These are phyloP conservation scores for Musca vetustissima DNA, from an alignment of 1,140 invertebrate genomes.

Conservation along the genomic window DNA sequence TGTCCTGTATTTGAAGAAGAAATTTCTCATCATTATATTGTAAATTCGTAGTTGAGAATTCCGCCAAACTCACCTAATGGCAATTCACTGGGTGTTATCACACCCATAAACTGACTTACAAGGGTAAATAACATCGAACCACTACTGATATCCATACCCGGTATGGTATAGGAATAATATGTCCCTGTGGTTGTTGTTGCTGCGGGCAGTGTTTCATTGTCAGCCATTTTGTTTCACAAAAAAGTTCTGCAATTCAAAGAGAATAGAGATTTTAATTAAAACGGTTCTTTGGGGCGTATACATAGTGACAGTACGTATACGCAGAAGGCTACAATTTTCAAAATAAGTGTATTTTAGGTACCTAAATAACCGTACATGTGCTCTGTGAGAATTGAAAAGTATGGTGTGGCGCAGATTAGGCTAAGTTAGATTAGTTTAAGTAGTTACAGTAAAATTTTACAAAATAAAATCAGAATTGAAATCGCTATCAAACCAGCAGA, in stretches of 20 bases:
- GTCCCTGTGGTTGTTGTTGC: constrained; percentile 41
- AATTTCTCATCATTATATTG: background rate
- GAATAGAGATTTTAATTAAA: no score
- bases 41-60: background rate
- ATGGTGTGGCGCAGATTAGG: no score
- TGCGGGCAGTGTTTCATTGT: constrained; percentile 29
- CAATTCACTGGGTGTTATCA: constrained; percentile 61
- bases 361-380: no score
- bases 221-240: constrained; percentile 3
- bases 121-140: constrained; percentile 61
- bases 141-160: constrained; percentile 58
- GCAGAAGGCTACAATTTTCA: no score
- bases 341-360: no score
- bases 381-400: no score
- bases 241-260: background rate
- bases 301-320: no score
- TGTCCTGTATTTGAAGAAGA: constrained; percentile 24
- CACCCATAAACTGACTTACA: constrained; percentile 59
- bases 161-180: constrained; percentile 59
- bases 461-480: no score
- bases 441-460: no score
- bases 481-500: no score
- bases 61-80: constrained; percentile 57
- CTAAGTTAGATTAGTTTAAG: no score
- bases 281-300: no score